Conservation (phyloP, 2,113 vertebrate genomes). For the Hippocampus mohnikei region DNA sequence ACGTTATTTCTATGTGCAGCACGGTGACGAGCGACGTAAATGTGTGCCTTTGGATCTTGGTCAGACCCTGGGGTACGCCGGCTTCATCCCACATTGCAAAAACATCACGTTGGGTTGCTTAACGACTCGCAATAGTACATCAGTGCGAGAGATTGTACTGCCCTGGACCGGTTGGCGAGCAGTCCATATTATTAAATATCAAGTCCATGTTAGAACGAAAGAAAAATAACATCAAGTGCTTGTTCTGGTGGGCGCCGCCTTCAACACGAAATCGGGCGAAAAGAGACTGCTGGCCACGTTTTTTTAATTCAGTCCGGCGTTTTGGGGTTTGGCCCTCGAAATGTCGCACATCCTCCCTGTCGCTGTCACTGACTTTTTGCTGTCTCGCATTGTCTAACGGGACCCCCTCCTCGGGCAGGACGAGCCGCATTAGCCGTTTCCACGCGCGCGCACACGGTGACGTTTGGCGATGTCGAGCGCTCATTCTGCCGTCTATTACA, state of each 20-base stretch:
- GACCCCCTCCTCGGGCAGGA: slow-evolving; percentile 51
- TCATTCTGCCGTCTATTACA: slow-evolving; percentile 64
- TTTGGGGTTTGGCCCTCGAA: slow-evolving; percentile 1
- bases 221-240: neutral
- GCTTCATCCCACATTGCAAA: neutral
- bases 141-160: no score
- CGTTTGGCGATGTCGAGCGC: slow-evolving; percentile 45
- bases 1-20: no score
- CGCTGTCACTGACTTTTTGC: slow-evolving; percentile 52
- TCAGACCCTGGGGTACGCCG: neutral
- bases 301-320: neutral
- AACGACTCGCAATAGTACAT: no score
- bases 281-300: neutral
- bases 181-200: neutral
- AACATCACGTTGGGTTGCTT: neutral
- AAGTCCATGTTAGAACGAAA: neutral
- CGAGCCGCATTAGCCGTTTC: slow-evolving; percentile 33
- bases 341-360: slow-evolving; percentile 40
- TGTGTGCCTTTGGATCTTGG: neutral
- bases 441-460: slow-evolving; percentile 38
- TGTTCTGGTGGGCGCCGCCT: neutral
- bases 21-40: no score
- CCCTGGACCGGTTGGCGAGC: no score
- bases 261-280: neutral
- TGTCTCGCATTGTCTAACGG: slow-evolving; percentile 56